Conservation (phyloP, 2,113 vertebrate species). For the Myocastor coypus region DNA sequence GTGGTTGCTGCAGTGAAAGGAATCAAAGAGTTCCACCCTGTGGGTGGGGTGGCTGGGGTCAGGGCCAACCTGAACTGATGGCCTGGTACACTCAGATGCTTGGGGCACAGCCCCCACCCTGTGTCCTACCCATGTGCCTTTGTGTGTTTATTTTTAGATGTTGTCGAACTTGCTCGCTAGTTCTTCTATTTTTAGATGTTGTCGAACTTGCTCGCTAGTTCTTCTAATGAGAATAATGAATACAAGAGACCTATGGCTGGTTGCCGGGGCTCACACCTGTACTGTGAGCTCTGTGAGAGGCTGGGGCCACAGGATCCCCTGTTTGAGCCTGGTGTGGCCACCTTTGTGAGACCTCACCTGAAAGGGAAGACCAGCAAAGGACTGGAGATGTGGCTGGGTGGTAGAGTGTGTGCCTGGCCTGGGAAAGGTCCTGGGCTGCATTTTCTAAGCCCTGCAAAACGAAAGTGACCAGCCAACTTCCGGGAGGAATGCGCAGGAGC, state of each 20-base stretch:
- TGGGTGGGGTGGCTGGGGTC: too few species aligned
- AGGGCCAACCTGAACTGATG: background rate
- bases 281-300: background rate
- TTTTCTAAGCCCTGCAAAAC: background rate
- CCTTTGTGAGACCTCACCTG: background rate
- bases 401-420: background rate
- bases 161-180: background rate
- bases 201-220: background rate
- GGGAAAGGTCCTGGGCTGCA: background rate
- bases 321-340: background rate
- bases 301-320: background rate
- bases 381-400: background rate
- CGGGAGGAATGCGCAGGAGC: background rate
- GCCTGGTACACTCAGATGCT: background rate
- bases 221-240: background rate
- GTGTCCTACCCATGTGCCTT: too few species aligned
- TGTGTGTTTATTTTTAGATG: background rate
- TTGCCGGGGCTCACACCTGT: background rate
- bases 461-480: background rate
- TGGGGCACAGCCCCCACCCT: fast-evolving
- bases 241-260: background rate
- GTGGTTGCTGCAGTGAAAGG: background rate
- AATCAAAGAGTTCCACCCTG: background rate
- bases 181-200: background rate
- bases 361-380: background rate